These are phyloP conservation scores for Hyla sarda DNA, from an alignment of 2,113 vertebrate genomes.

Conservation along the genomic window DNA sequence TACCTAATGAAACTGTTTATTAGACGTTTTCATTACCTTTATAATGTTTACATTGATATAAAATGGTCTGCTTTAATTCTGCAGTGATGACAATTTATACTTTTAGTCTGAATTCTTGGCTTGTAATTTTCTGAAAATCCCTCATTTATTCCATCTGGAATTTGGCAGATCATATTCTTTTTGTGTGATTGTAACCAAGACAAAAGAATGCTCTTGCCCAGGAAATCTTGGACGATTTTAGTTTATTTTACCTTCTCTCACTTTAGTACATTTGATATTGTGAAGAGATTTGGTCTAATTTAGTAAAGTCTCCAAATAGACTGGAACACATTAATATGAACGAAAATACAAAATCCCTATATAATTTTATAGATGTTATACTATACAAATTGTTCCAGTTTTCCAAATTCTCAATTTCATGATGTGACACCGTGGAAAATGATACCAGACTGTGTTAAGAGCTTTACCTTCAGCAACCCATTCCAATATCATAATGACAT, in stretches of 20 bases:
- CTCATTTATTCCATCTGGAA: constrained; percentile 25
- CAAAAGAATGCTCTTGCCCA: constrained; percentile 4
- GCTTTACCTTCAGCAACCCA: not conserved
- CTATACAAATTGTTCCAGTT: not conserved
- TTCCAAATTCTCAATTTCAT: not conserved
- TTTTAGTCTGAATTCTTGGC: constrained; percentile 47
- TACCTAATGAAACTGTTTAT: not conserved
- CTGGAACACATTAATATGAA: constrained; percentile 25
- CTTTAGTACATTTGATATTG: constrained; percentile 39
- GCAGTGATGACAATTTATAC: constrained; percentile 43
- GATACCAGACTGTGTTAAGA: not conserved
- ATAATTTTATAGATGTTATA: constrained; percentile 14
- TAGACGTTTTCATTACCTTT: constrained; percentile 13
- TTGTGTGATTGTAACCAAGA: constrained; percentile 37
- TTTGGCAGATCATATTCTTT: constrained; percentile 47
- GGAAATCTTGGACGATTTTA: constrained; percentile 18
- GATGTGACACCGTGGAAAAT: not conserved
- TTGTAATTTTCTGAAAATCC: constrained; percentile 41
- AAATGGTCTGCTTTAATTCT: constrained; percentile 7
- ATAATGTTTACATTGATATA: constrained; percentile 14
- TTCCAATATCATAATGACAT: not conserved
- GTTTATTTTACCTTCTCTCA: constrained; percentile 30
- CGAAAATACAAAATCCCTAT: constrained; percentile 7
- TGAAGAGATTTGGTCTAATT: constrained; percentile 27
- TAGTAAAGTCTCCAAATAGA: constrained; percentile 14